Base-by-base conservation (phyloP, 2,888 invertebrate species). In the Drosophila borborema region DNA sequence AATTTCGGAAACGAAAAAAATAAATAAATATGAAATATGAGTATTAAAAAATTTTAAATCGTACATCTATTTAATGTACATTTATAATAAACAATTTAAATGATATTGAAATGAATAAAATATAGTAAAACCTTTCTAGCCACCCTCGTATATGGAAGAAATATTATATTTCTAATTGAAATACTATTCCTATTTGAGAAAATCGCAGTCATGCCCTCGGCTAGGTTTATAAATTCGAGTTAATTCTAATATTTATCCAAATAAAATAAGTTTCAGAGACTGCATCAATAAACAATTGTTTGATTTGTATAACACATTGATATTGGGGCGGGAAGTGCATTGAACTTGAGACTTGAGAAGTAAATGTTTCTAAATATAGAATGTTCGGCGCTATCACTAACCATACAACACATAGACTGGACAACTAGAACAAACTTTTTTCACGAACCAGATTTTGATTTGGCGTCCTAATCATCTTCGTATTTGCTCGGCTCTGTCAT, bases 301-400 rank as follows among this genome's bases (percentile, higher is more conserved):
- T 18, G 18, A 36, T 18, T 34, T 9, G 12, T 36, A 14, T 12
- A 40, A 6, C 16, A n/a, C 34, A 36, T 10, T 20, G 9, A 18
- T 40, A 49, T 60, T 51, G 34, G 51, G 51, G 51, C 28, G 41
- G 38, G 16, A 14, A 61, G 76, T 48, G 48, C 74, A 64, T 64
- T 74, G 66, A 77, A 74, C 67, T 62, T 46, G n/a, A 28, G 9
- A 6, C 9, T 28, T 28, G 28, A 28, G 28, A 14, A 51, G 48
- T 41, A 43, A 38, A 38, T 12, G 41, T 28, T 45, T 9, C 64
- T 72, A 65, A 64, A 65, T 62, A 77, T 77, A 77, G 43, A 28
- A 38, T 10, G n/a, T 14, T 23, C 23, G 18, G 10, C 18, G 10
- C 56, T 36, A 20, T 3, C n/a, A n/a, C n/a, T n/a, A n/a, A n/a